Base-by-base conservation (phyloP, 2,113 vertebrate genomes). In the Myxocyprinus asiaticus region DNA sequence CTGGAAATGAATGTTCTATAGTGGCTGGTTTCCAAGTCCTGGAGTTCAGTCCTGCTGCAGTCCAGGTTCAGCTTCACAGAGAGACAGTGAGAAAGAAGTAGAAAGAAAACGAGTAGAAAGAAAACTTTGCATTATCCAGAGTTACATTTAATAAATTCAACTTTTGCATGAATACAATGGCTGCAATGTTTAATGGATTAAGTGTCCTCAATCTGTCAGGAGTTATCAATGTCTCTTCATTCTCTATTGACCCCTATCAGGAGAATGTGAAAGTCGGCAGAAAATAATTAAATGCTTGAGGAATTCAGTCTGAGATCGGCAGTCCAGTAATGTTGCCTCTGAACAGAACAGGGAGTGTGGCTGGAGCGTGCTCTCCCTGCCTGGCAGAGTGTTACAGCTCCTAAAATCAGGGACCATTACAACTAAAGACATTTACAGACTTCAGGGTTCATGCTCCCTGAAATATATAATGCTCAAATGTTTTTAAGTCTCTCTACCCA, bases 391-490 rank as follows among this genome's bases (percentile, higher is more conserved):
- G 64, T 44, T 78, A 11, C 45, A 42, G 10, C n/a, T 72, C 45
- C 66, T 51, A 80, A 79, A 79, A 75, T 75, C 81, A 74, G 81
- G 70, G 82, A 82, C 81, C 78, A 82, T 67, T 15, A 47, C 6
- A 10, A 44, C 62, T 62, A 56, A 69, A 48, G 47, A 76, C 79
- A 79, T 79, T 87, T 65, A 85, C 64, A 80, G 69, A 85, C 74
- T 85, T 84, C 58, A 83, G 65, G 53, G 68, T 76, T 86, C 82
- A 64, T 75, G 65, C 83, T 83, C 47, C 69, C 85, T 87, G 87
- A 91, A 91, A 91, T 88, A 81, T 86, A 88, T 82, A 85, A 2
- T 6, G 4, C 7, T 76, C 15, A 4, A 77, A 83, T 91, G 90
- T 85, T 90, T 90, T 88, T 90, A 90, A 86, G 22, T 86, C 56